Evolutionary conservation across 2,113 vertebrate species (phyloP), one percentile per base, ranked within the genome.

Genomic region (Baryphthengus martii): DNA sequence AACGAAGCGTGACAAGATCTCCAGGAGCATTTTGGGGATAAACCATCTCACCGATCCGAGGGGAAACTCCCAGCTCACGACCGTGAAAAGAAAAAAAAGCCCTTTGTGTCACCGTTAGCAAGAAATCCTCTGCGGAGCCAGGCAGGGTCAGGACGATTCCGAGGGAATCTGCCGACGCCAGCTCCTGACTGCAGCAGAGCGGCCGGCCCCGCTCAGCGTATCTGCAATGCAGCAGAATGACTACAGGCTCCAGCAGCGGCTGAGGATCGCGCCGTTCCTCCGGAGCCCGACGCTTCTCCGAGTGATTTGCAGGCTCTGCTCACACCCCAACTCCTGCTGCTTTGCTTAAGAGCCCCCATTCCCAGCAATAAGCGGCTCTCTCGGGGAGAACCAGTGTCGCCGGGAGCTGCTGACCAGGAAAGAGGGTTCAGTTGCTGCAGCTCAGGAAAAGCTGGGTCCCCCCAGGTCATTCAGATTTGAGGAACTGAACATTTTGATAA

Each of bases 181-280:
- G 47, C 53, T 47, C 3, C 21, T 15, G 3, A 11, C 55, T 80
- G 93, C 89, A 88, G 80, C 85, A 58, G 53, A 31, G 15, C 44
- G 44, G 44, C 44, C 44, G 44, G 44, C 10, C 44, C 18, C 44
- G 40, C 89, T 72, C 70, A 24, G 58, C 3, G 0, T 31, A 81
- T 81, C 96, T 97, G 88, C 95, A 97, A 93, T 94, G 95, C 96
- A 95, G 95, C 92, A 93, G 52, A 55, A 50, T 68, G 53, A n/a
- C 71, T 52, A 7, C 55, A 59, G 11, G 58, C 44, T 61, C 42
- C 66, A 5, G 83, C 11, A 12, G 42, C 3, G 62, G 71, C 62
- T 7, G 50, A 63, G 1, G 12, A 8, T 7, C 16, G 0, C 17
- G 53, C 63, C 28, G 73, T 7, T 44, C 40, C 62, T 84, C 35